These are phyloP conservation scores for Laticauda laticaudata DNA, from an alignment of 2,113 vertebrate species.

Conservation along the genomic window DNA sequence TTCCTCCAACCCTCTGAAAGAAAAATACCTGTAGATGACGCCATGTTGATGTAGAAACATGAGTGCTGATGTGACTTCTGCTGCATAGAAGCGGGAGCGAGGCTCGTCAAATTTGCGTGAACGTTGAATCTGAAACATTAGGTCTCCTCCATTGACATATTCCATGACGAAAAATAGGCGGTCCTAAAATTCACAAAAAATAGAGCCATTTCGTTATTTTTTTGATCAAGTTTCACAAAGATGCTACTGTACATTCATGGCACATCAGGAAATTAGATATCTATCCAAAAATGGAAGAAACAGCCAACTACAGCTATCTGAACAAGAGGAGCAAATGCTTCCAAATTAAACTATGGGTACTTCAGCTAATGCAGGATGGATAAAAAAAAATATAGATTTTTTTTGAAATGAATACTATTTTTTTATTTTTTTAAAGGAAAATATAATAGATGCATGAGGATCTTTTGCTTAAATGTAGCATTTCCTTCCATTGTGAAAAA, in stretches of 20 bases:
- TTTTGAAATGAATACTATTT: not conserved
- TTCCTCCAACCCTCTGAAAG: constrained; percentile 28
- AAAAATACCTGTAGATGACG: constrained; percentile 93
- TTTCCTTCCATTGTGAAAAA: not conserved
- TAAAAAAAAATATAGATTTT: not conserved
- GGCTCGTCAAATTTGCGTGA: constrained; percentile 96
- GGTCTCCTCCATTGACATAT: constrained; percentile 97
- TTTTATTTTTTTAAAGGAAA: not conserved
- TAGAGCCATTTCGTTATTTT: constrained; percentile 42
- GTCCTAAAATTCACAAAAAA: constrained; percentile 80
- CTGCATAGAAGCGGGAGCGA: constrained; percentile 95
- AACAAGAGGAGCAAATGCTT: constrained; percentile 2
- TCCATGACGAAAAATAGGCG: constrained; percentile 99
- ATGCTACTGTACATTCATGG: constrained; percentile 40
- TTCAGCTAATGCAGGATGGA: not conserved
- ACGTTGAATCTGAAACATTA: constrained; percentile 99
- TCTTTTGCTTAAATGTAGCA: not conserved
- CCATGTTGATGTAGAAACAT: constrained; percentile 98
- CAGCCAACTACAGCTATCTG: not conserved
- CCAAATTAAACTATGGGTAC: not conserved
- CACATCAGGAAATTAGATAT: constrained; percentile 13
- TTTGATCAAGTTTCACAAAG: constrained; percentile 40
- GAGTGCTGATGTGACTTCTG: constrained; percentile 96
- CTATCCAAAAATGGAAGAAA: constrained; percentile 42
- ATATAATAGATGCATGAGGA: not conserved